Evolutionary conservation across 2,113 vertebrate species (phyloP).

Genomic region (Nyctibius bracteatus): DNA sequence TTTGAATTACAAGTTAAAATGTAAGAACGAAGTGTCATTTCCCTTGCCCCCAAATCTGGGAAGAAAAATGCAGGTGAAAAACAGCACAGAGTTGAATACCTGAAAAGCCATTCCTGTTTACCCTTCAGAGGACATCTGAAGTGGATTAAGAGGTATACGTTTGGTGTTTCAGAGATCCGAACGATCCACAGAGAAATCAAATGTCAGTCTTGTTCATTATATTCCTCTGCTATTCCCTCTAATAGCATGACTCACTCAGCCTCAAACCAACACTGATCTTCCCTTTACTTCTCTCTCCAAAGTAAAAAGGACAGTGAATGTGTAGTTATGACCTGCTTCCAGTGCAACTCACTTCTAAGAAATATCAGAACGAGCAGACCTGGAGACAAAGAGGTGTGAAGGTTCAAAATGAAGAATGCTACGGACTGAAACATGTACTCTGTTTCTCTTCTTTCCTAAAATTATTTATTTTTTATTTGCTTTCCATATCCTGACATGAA

Average conservation of each 20-base stretch:
- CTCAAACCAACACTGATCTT: background rate
- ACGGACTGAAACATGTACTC: background rate
- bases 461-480: background rate
- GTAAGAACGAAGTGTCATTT: background rate
- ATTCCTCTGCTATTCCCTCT: background rate
- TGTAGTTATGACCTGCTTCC: background rate
- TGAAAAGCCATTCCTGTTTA: background rate
- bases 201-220: background rate
- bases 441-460: background rate
- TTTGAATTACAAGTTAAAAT: background rate
- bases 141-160: background rate
- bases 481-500: background rate
- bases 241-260: background rate
- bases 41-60: background rate
- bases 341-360: background rate
- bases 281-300: background rate
- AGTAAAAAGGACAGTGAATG: background rate
- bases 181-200: background rate
- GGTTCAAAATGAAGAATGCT: background rate
- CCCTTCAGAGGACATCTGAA: background rate
- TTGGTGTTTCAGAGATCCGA: background rate
- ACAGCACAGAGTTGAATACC: background rate
- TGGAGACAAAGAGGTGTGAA: background rate
- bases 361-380: background rate
- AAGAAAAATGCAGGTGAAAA: background rate